Percentiles rank a stretch among this genome's conserved stretches.
phyloP scores from a whole-genome alignment of 2,113 vertebrate genomes.

The Psilopogon haemacephalus region DNA sequence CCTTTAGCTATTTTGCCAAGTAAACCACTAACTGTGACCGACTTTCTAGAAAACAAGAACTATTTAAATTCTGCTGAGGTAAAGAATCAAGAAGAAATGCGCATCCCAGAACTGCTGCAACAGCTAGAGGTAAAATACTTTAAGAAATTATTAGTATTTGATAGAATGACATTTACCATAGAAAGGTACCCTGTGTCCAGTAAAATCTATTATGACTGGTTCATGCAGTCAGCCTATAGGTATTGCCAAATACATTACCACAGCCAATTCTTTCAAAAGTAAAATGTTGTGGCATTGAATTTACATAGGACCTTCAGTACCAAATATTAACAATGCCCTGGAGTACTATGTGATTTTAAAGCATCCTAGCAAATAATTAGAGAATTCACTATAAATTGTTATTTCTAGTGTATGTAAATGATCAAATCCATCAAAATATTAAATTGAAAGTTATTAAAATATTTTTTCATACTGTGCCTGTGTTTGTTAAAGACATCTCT shows the following conservation, averaged over 20 bases:
- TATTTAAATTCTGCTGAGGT: constrained; percentile 51
- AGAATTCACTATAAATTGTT: not conserved
- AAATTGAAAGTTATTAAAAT: not conserved
- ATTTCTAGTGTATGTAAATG: not conserved
- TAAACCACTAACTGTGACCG: constrained; percentile 59
- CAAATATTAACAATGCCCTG: not conserved
- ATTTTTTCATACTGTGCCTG: not conserved
- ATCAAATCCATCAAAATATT: not conserved
- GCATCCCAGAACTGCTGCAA: constrained; percentile 39
- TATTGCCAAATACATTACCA: not conserved
- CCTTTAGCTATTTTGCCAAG: constrained; percentile 69
- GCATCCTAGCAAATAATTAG: not conserved
- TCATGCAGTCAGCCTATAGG: not conserved
- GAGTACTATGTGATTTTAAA: not conserved
- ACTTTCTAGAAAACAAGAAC: constrained; percentile 71
- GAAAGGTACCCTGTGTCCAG: not conserved
- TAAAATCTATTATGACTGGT: not conserved
- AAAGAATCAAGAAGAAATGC: constrained; percentile 28
- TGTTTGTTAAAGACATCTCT: not conserved
- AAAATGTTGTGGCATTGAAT: not conserved
- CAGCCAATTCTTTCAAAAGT: not conserved
- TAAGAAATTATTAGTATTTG: not conserved
- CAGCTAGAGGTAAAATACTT: constrained; percentile 76
- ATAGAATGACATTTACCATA: not conserved
- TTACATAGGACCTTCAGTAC: not conserved